A percentile compares a stretch with the other conserved stretches of the same genome.
Conservation (phyloP, 2,888 invertebrate species). For the Hedya salicella region DNA sequence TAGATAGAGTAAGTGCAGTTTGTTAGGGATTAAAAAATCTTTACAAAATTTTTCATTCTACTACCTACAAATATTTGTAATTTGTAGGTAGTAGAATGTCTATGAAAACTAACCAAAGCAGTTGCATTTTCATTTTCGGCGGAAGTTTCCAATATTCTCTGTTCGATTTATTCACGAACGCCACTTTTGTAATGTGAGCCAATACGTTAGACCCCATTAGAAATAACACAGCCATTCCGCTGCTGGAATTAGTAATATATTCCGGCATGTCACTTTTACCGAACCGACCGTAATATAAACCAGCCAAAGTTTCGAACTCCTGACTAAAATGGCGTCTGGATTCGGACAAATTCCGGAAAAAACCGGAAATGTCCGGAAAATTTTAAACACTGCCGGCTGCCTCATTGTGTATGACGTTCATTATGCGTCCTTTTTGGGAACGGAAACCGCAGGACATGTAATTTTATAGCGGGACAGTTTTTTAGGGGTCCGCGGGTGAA, state of each 20-base stretch:
- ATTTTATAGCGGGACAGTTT: slow-evolving; percentile 33
- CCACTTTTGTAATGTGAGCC: neutral
- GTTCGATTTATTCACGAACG: neutral
- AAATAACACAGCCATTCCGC: neutral
- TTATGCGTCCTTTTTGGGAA: slow-evolving; percentile 41
- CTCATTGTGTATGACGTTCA: slow-evolving; percentile 42
- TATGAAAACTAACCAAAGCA: too few relatives aligned
- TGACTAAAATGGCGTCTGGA: slow-evolving; percentile 21
- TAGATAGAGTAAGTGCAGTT: too few relatives aligned
- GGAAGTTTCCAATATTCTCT: too few relatives aligned
- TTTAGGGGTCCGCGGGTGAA: slow-evolving; percentile 19
- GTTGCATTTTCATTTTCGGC: too few relatives aligned
- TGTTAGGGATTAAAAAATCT: too few relatives aligned
- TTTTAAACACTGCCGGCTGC: slow-evolving; percentile 34
- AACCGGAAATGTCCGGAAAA: slow-evolving; percentile 14
- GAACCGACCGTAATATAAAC: slow-evolving; percentile 25
- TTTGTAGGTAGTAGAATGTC: too few relatives aligned
- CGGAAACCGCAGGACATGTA: slow-evolving; percentile 29
- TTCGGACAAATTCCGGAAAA: slow-evolving; percentile 20
- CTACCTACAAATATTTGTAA: too few relatives aligned
- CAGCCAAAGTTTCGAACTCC: slow-evolving; percentile 25
- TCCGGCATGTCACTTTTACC: neutral
- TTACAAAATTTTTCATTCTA: too few relatives aligned
- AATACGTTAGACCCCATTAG: neutral
- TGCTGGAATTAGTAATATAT: neutral